Percentiles rank a stretch among this genome's conserved stretches.
Conservation (phyloP, 2,888 invertebrate species). For the Callyntrura sp. region DNA sequence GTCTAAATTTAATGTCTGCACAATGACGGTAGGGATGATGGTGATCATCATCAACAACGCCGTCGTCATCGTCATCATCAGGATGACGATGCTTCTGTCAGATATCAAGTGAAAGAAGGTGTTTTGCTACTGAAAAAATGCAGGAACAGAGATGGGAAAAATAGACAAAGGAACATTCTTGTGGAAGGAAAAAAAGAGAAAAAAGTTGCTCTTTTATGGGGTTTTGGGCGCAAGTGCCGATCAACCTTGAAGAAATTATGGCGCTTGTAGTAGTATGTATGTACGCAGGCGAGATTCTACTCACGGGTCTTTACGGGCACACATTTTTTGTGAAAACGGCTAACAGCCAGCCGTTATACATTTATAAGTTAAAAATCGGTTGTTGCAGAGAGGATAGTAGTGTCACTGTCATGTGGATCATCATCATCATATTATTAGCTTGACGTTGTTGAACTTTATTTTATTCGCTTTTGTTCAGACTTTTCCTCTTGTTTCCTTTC, state of each 20-base stretch:
- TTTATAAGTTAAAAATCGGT: too few species aligned
- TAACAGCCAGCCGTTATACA: too few species aligned
- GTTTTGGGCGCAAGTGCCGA: constrained; percentile 52
- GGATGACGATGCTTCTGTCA: constrained; percentile 43
- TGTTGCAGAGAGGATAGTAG: neutral
- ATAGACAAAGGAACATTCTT: constrained; percentile 32
- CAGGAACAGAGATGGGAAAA: constrained; percentile 48
- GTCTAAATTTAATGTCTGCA: constrained; percentile 55
- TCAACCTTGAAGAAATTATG: constrained; percentile 57
- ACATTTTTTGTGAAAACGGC: neutral
- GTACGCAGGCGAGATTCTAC: neutral
- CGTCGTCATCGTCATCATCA: neutral
- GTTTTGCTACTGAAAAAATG: constrained; percentile 42
- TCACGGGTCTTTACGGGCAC: constrained; percentile 29
- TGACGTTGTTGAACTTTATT: constrained; percentile 30
- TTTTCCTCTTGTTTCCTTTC: constrained; percentile 42
- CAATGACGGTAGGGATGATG: constrained; percentile 4
- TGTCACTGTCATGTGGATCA: constrained; percentile 21
- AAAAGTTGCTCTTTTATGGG: constrained; percentile 34
- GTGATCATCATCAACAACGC: too few species aligned
- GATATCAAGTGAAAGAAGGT: constrained; percentile 53
- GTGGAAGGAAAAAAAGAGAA: neutral
- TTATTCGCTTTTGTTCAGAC: constrained; percentile 37
- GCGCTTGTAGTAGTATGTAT: too few species aligned
- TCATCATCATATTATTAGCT: constrained; percentile 4